Evolutionary conservation across 2,113 vertebrate species (phyloP), one percentile per base, ranked within the genome.

Genomic region (Myodes glareolus): DNA sequence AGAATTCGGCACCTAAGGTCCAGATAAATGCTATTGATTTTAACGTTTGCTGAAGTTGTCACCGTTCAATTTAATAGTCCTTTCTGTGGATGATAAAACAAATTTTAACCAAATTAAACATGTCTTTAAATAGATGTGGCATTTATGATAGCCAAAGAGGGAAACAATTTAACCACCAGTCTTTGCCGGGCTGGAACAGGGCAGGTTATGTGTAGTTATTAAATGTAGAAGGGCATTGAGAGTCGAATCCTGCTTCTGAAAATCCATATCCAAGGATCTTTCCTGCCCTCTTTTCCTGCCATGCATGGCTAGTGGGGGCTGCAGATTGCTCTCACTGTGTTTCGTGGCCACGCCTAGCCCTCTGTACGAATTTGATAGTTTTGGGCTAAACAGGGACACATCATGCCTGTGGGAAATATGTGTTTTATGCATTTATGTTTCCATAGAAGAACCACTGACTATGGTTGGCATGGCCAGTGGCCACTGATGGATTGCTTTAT

Each of bases 1-100:
- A 92, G 96, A 96, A 96, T 98, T 98, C 94, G 96, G 92, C 97
- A 98, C 93, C 68, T 27, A 97, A 97, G 96, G 50, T 68, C 70
- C 93, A 90, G 97, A 97, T 98, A 98, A 91, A 89, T 94, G 91
- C 98, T 98, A 98, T 97, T 98, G 98, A 98, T 98, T 98, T 98
- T 97, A 98, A 98, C 97, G 96, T 94, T 80, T 96, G 86, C 95
- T 96, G 94, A 98, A 98, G 98, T 91, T 97, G 96, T 98, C 84
- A 45, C 94, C 88, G 39, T 97, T 98, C 96, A 97, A 98, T 98
- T 98, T 98, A 98, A 98, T 98, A 98, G 94, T 97, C 91, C 82
- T 96, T 98, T 98, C 97, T 97, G 72, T 85, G 90, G 91, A 96
- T 76, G 91, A 97, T 98, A 98, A 98, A 97, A 91, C 81, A 98